Conservation (phyloP, 2,888 invertebrate species). For the Lissocephala sabroskyi region DNA sequence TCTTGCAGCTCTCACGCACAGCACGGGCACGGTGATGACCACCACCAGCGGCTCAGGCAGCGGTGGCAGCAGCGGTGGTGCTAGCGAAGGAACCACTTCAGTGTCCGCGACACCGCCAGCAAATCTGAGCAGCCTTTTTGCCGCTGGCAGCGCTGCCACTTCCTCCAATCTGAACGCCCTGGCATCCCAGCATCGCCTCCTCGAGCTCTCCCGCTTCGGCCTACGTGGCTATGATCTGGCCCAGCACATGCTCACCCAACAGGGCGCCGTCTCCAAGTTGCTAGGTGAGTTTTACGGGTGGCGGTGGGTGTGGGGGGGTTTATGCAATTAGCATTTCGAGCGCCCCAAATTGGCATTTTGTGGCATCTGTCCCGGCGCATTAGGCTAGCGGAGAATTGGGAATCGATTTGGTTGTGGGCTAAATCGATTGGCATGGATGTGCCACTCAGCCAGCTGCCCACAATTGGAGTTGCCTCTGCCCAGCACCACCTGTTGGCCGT, state of each 20-base stretch:
- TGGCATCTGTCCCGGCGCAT: slow-evolving; percentile 51
- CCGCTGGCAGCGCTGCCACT: slow-evolving; percentile 8
- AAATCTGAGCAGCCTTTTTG: slow-evolving; percentile 68
- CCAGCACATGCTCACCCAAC: slow-evolving; percentile 91
- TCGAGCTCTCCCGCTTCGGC: slow-evolving; percentile 86
- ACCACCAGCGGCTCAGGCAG: background rate
- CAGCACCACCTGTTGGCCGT: slow-evolving; percentile 7
- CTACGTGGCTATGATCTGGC: slow-evolving; percentile 92
- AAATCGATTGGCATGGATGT: slow-evolving; percentile 53
- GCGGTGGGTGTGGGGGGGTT: background rate
- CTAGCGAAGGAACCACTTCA: slow-evolving; percentile 12
- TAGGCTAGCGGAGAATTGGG: slow-evolving; percentile 55
- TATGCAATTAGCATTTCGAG: slow-evolving; percentile 34
- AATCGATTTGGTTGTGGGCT: slow-evolving; percentile 46
- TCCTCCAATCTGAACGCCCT: slow-evolving; percentile 78
- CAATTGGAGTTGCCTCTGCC: slow-evolving; percentile 31
- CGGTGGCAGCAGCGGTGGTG: too few relatives aligned
- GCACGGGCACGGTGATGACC: slow-evolving; percentile 21
- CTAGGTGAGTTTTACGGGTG: slow-evolving; percentile 79
- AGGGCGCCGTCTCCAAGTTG: slow-evolving; percentile 92
- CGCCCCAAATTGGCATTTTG: slow-evolving; percentile 59
- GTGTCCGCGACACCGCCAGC: slow-evolving; percentile 43
- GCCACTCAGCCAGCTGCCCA: slow-evolving; percentile 40
- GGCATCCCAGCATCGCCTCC: slow-evolving; percentile 84
- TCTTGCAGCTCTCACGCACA: slow-evolving; percentile 36